Conservation (phyloP, 2,888 invertebrate species). For the Volucella zonaria region DNA sequence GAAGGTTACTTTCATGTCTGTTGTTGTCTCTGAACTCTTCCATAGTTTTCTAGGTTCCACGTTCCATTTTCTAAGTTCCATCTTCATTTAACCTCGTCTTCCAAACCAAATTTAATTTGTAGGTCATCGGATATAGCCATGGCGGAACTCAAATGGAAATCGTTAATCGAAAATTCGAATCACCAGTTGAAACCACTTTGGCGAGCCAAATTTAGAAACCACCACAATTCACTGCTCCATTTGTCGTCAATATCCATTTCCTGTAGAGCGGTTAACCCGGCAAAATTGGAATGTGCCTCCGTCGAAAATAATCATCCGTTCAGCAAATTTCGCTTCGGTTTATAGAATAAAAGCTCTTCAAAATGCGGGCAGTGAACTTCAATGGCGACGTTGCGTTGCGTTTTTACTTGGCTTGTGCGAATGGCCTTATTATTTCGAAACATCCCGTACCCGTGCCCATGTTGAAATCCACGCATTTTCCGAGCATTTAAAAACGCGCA, state of each 20-base stretch:
- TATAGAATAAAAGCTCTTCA: constrained; percentile 25
- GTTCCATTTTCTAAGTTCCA: no score
- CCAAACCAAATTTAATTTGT: no score
- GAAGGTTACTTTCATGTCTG: no score
- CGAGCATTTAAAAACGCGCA: neutral
- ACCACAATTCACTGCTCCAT: neutral
- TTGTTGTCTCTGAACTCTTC: no score
- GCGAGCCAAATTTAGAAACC: no score
- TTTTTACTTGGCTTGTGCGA: constrained; percentile 21
- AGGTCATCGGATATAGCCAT: no score
- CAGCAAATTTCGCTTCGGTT: constrained; percentile 2
- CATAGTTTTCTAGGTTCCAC: no score
- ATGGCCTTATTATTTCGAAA: constrained; percentile 57
- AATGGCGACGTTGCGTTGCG: constrained; percentile 37
- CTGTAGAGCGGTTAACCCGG: no score
- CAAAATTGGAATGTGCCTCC: constrained; percentile 54
- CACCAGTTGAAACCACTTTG: no score
- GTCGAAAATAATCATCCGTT: neutral
- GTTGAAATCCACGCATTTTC: neutral
- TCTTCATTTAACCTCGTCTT: no score
- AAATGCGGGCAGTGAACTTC: constrained; percentile 68
- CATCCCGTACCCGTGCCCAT: constrained; percentile 22
- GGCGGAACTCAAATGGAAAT: no score
- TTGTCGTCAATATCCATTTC: neutral
- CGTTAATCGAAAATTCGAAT: no score